phyloP scores from a whole-genome alignment of 2,797 vertebrate genomes.

The Martes flavigula region DNA sequence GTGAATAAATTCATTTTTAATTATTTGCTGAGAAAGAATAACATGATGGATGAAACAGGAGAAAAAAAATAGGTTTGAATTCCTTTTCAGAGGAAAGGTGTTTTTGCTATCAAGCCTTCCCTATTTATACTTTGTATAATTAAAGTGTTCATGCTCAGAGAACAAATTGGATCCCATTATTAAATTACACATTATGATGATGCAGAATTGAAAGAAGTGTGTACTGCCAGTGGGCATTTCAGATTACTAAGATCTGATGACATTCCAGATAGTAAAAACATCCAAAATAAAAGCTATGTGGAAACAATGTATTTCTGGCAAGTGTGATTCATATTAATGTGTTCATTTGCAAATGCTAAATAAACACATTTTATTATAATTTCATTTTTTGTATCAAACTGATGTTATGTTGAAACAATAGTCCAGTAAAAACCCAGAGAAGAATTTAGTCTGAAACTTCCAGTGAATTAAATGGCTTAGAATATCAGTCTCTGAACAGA shows the following conservation, averaged over 20 bases:
- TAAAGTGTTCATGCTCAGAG: slow-evolving; percentile 38
- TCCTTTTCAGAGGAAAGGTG: neutral
- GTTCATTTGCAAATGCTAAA: neutral
- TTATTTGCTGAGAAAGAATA: neutral
- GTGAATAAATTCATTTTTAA: neutral
- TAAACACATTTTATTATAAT: neutral
- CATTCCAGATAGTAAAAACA: slow-evolving; percentile 41
- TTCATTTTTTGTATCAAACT: neutral
- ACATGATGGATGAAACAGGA: neutral
- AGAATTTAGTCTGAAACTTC: neutral
- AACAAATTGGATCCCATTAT: slow-evolving; percentile 30
- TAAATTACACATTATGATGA: slow-evolving; percentile 8
- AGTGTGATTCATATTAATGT: slow-evolving; percentile 18
- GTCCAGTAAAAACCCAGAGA: neutral
- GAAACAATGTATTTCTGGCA: slow-evolving; percentile 28
- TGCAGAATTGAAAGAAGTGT: neutral
- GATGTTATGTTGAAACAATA: neutral
- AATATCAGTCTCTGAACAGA: neutral
- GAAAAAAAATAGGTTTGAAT: neutral
- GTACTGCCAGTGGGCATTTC: slow-evolving; percentile 15
- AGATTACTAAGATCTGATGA: neutral
- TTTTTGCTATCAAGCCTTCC: neutral
- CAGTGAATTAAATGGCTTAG: neutral
- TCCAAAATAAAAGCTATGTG: neutral
- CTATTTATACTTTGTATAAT: slow-evolving; percentile 30